Conservation (phyloP, 1,140 invertebrate genomes). For the Plutomurus gul region DNA sequence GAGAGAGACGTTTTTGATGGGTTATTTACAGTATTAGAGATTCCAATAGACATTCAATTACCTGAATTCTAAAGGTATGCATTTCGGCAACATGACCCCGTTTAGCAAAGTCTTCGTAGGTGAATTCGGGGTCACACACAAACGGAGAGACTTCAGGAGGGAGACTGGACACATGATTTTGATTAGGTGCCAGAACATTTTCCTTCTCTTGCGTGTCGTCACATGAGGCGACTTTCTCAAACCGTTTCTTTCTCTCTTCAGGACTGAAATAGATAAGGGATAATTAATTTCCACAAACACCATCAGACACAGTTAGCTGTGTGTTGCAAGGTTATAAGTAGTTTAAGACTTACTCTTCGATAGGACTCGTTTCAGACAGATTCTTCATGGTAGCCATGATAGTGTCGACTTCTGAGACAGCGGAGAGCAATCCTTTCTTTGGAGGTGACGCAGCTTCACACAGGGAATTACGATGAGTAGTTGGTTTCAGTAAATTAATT, state of each 20-base stretch:
- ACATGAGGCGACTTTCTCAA: conserved; percentile 50
- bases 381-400: conserved; percentile 54
- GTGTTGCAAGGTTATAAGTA: not conserved
- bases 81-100: conserved; percentile 70
- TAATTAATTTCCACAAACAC: not conserved
- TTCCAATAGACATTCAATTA: too few species aligned
- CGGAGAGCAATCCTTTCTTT: conserved; percentile 27
- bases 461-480: conserved; percentile 43
- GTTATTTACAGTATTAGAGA: too few species aligned
- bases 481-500: conserved; percentile 33
- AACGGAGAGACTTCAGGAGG: conserved; percentile 70
- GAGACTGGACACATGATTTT: conserved; percentile 54
- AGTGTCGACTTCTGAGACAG: conserved; percentile 47
- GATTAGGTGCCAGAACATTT: conserved; percentile 34
- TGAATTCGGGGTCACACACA: conserved; percentile 76
- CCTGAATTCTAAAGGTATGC: conserved; percentile 76
- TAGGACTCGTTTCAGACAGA: conserved; percentile 51
- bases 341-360: conserved; percentile 48
- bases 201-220: conserved; percentile 52
- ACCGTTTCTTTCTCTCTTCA: conserved; percentile 51
- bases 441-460: conserved; percentile 30
- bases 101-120: conserved; percentile 82
- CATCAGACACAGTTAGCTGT: not conserved
- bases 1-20: too few species aligned
- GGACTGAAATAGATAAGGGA: conserved; percentile 35